Evolutionary conservation across 2,888 invertebrate genomes (phyloP).

Genomic region (Pinctada fucata): DNA sequence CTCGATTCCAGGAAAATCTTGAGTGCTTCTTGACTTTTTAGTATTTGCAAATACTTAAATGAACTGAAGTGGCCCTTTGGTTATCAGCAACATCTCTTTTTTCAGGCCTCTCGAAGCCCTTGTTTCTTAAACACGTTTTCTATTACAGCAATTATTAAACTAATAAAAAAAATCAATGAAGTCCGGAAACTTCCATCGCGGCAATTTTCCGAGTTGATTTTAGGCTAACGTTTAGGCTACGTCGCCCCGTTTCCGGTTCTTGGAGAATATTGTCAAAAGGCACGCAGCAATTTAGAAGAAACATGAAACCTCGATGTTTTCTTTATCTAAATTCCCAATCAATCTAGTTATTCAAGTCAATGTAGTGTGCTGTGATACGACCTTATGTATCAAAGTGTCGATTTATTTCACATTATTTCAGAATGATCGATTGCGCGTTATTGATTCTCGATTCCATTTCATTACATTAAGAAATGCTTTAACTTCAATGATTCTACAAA

Average conservation of each 20-base stretch:
- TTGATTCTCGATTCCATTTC: too few species aligned
- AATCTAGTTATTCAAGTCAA: slow-evolving; percentile 10
- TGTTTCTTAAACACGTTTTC: slow-evolving; percentile 8
- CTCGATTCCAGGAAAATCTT: too few species aligned
- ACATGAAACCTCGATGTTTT: slow-evolving; percentile 8
- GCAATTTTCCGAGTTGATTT: slow-evolving; percentile 31
- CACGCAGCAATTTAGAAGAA: slow-evolving; percentile 14
- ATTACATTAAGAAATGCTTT: too few species aligned
- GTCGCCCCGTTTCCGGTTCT: slow-evolving; percentile 16
- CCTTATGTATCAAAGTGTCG: too few species aligned
- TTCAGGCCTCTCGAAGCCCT: not conserved
- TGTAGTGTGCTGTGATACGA: not conserved
- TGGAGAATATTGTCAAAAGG: slow-evolving; percentile 8
- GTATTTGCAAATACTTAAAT: too few species aligned
- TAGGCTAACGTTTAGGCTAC: slow-evolving; percentile 18
- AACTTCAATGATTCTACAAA: too few species aligned
- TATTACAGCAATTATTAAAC: slow-evolving; percentile 24
- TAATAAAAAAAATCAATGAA: slow-evolving; percentile 24
- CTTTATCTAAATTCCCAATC: slow-evolving; percentile 13
- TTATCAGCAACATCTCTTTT: too few species aligned
- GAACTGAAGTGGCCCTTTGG: too few species aligned
- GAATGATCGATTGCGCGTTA: too few species aligned
- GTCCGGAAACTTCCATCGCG: slow-evolving; percentile 18
- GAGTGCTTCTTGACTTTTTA: too few species aligned
- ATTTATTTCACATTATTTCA: too few species aligned